These are phyloP conservation scores for Standfussiana lucernea DNA, from an alignment of 2,888 invertebrate genomes.

Conservation along the genomic window DNA sequence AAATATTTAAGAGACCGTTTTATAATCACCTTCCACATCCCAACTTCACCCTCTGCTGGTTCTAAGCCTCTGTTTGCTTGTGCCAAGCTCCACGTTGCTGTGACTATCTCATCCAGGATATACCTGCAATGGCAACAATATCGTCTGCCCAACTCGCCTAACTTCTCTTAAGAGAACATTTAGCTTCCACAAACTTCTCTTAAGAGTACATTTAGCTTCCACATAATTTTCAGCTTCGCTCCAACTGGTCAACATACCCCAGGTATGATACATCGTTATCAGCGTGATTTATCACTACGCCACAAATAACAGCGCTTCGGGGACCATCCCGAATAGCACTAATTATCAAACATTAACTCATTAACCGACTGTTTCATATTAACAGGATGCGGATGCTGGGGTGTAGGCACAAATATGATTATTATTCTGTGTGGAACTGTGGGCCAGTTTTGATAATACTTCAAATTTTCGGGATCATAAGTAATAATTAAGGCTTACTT, in stretches of 20 bases:
- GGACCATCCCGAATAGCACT: slow-evolving; percentile 23
- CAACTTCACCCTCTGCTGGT: not conserved
- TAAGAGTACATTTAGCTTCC: not conserved
- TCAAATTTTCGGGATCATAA: not conserved
- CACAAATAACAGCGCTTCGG: slow-evolving; percentile 47
- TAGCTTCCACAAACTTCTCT: not conserved
- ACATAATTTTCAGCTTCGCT: not conserved
- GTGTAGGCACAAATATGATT: slow-evolving; percentile 7
- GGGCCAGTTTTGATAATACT: not conserved
- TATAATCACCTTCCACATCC: too few species aligned
- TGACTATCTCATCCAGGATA: not conserved
- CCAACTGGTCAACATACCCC: not conserved
- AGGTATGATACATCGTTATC: slow-evolving; percentile 26
- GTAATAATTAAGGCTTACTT: too few species aligned
- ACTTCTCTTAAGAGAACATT: not conserved
- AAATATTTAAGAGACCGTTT: not conserved
- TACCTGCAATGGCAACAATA: not conserved
- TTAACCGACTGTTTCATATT: slow-evolving; percentile 35
- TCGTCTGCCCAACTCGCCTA: not conserved
- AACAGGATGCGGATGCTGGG: slow-evolving; percentile 21
- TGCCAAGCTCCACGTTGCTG: not conserved
- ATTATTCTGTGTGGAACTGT: not conserved
- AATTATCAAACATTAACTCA: slow-evolving; percentile 60
- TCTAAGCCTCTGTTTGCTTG: not conserved
- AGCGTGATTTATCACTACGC: slow-evolving; percentile 40